phyloP scores from a whole-genome alignment of 2,113 vertebrate species.

The Eptesicus fuscus region DNA sequence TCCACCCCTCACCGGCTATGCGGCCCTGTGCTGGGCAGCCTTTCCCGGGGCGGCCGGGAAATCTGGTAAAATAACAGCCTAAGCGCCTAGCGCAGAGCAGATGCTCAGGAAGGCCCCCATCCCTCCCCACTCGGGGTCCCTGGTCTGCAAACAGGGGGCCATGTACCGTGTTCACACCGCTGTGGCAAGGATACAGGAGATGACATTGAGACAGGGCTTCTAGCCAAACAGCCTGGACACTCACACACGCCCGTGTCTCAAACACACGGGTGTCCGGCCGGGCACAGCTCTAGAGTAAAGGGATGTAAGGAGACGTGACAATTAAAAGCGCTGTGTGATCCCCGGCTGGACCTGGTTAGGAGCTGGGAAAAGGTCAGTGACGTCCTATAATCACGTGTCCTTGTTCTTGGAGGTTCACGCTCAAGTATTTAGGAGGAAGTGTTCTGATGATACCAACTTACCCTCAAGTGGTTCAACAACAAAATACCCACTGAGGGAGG shows the following conservation, averaged over 20 bases:
- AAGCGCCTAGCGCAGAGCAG: not conserved
- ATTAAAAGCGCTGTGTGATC: not conserved
- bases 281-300: not conserved
- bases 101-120: not conserved
- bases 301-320: not conserved
- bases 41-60: not conserved
- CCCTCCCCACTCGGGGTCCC: not conserved
- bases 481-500: not conserved
- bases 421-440: not conserved
- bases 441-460: not conserved
- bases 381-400: fast-evolving
- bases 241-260: not conserved
- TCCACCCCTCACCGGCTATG: not conserved
- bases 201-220: not conserved
- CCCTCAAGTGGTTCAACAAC: not conserved
- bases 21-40: not conserved
- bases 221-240: not conserved
- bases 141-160: not conserved
- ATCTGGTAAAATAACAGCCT: not conserved
- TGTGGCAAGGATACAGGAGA: not conserved
- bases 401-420: not conserved
- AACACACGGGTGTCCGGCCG: too few relatives aligned
- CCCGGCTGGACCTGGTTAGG: not conserved
- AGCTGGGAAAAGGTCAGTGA: not conserved
- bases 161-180: not conserved